A percentile compares a stretch with the other conserved stretches of the same genome.
Evolutionary conservation across 1,140 invertebrate species (phyloP).

Genomic region (Tribolium madens): DNA sequence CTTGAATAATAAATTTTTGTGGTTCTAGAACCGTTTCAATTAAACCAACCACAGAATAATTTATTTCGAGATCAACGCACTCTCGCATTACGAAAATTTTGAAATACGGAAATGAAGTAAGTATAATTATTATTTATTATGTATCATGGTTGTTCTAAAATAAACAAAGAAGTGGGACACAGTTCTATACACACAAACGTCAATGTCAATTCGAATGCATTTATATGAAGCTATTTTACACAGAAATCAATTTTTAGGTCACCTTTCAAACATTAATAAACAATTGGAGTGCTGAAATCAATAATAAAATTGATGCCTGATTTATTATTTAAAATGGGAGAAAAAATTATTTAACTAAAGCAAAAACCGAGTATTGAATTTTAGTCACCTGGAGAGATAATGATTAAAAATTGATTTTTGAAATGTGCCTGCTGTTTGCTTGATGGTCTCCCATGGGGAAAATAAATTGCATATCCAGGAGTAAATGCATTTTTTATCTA

Average conservation of each 20-base stretch:
- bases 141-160: slow-evolving; percentile 4
- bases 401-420: not conserved
- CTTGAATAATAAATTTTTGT: not conserved
- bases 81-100: slow-evolving; percentile 7
- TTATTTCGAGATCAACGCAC: not conserved
- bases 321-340: not conserved
- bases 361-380: too few species aligned
- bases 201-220: slow-evolving; percentile 25
- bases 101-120: slow-evolving; percentile 28
- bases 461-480: not conserved
- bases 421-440: not conserved
- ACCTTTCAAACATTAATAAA: slow-evolving; percentile 26
- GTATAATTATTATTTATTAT: slow-evolving; percentile 3
- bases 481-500: not conserved
- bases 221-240: slow-evolving; percentile 20
- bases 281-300: slow-evolving; percentile 14
- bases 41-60: not conserved
- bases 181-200: not conserved
- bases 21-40: not conserved
- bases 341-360: too few species aligned
- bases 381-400: not conserved
- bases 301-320: slow-evolving; percentile 13
- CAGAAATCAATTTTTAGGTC: slow-evolving; percentile 33
- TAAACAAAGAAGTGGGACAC: slow-evolving; percentile 2
- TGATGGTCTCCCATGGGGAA: not conserved